Evolutionary conservation across 2,797 vertebrate species (phyloP).

Genomic region (Crax fasciolata): DNA sequence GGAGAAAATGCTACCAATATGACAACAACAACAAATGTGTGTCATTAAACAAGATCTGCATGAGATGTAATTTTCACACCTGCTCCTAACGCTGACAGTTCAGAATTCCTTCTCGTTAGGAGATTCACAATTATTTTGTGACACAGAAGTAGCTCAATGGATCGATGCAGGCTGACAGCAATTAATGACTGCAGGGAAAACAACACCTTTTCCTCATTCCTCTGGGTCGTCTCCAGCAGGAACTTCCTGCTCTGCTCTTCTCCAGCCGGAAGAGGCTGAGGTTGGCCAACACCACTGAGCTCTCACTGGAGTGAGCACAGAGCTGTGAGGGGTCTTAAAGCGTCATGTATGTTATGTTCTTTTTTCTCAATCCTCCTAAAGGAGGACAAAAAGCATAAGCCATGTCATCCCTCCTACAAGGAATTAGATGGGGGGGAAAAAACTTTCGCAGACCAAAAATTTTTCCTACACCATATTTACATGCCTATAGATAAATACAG

Average conservation of each 20-base stretch:
- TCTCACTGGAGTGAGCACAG: rapidly evolving
- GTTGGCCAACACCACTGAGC: neutral
- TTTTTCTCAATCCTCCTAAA: neutral
- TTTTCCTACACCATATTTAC: neutral
- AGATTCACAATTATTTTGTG: neutral
- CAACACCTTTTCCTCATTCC: neutral
- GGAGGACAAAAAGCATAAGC: neutral
- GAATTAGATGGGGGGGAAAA: too few species aligned
- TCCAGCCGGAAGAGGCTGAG: rapidly evolving
- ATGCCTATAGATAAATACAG: neutral
- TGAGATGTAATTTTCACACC: neutral
- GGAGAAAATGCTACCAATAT: neutral
- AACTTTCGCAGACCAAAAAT: neutral
- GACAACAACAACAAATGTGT: neutral
- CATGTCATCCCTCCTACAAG: neutral
- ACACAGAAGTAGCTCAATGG: neutral
- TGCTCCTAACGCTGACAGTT: neutral
- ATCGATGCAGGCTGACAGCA: neutral
- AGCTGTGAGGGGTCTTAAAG: neutral
- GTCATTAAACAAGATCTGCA: neutral
- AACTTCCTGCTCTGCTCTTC: neutral
- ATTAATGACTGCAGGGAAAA: neutral
- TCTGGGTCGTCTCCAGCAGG: neutral
- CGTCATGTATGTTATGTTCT: neutral
- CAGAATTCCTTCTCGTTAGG: neutral